Percentiles rank a stretch among this genome's conserved stretches.
phyloP scores from a whole-genome alignment of 2,797 vertebrate species.

The Oryzias dopingdopingensis region DNA sequence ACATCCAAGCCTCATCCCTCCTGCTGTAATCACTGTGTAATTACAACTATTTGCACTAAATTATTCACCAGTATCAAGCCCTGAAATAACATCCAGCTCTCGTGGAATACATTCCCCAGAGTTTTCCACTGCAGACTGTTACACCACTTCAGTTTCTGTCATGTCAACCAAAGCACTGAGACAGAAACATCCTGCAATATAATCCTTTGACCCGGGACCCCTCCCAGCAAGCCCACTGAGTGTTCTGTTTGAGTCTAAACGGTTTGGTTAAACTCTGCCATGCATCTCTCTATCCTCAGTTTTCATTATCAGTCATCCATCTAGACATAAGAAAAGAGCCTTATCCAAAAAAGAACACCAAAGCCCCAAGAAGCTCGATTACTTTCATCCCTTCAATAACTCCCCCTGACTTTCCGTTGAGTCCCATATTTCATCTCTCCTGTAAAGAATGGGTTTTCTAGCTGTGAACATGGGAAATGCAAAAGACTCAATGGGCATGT shows the following conservation, averaged over 20 bases:
- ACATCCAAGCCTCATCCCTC: slow-evolving; percentile 34
- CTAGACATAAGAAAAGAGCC: too few relatives aligned
- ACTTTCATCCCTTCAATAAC: slow-evolving; percentile 47
- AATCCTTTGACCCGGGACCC: slow-evolving; percentile 29
- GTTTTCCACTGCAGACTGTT: slow-evolving; percentile 48
- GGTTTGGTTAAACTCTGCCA: slow-evolving; percentile 26
- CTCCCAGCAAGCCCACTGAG: slow-evolving; percentile 26
- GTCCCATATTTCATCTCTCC: slow-evolving; percentile 52
- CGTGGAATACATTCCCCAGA: slow-evolving; percentile 42
- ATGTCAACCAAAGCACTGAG: slow-evolving; percentile 32
- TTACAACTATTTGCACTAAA: slow-evolving; percentile 68
- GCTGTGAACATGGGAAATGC: slow-evolving; percentile 69
- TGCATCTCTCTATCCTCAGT: slow-evolving; percentile 12
- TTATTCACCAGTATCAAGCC: slow-evolving; percentile 63
- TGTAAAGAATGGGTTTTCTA: slow-evolving; percentile 59
- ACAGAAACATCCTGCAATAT: slow-evolving; percentile 42
- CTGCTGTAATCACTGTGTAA: slow-evolving; percentile 56
- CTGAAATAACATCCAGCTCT: slow-evolving; percentile 64
- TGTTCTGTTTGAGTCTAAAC: slow-evolving; percentile 45
- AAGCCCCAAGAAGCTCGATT: slow-evolving; percentile 47
- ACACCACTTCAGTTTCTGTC: slow-evolving; percentile 46
- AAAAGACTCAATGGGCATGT: slow-evolving; percentile 58
- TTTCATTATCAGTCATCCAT: slow-evolving; percentile 37
- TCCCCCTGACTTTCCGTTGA: slow-evolving; percentile 60
- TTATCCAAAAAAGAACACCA: slow-evolving; percentile 30